Base-by-base conservation (phyloP, 2,797 vertebrate species). In the Pelobates cultripes region DNA sequence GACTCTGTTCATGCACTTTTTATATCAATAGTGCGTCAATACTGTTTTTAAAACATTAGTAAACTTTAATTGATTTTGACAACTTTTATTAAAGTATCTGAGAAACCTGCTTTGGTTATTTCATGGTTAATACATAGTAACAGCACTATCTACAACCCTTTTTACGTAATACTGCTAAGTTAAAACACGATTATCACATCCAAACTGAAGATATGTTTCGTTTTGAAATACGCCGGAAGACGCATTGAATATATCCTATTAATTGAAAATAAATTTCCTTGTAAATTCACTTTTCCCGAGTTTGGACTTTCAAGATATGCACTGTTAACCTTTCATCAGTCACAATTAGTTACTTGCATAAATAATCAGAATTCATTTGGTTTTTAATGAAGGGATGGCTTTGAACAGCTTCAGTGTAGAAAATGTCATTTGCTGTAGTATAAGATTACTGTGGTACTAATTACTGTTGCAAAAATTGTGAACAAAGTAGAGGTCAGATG, bases 311-410 rank as follows among this genome's bases (percentile, higher is more conserved):
- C 15, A 15, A 47, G 68, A 44, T 45, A 70, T 72, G 44, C 70
- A 72, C 47, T 72, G 70, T n/a, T 51, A 53, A 51, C n/a, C 45
- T 51, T 53, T 41, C 9, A 15, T 72, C 70, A 51, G 17, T 53
- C 15, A 53, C 44, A 72, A 72, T 74, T 60, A 74, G 41, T 64
- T 64, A 17, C 61, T 74, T 74, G 57, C 73, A 75, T 61, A 64
- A 75, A 75, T 63, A 44, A 71, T 47, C 42, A 17, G 53, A 4
- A 17, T 61, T 75, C 55, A 64, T 43, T 61, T 64, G 55, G 42
- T 63, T 75, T 63, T 63, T 75, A 63, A 75, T 63, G 42, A 75
- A 44, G 14, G 57, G 63, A 43, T 12, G 13, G 28, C 13, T 75
- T 63, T 75, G 43, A 63, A 28, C 43, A 3, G n/a, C 53, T 64